Base-by-base conservation (phyloP, 2,888 invertebrate species). In the Chydorus sphaericus region DNA sequence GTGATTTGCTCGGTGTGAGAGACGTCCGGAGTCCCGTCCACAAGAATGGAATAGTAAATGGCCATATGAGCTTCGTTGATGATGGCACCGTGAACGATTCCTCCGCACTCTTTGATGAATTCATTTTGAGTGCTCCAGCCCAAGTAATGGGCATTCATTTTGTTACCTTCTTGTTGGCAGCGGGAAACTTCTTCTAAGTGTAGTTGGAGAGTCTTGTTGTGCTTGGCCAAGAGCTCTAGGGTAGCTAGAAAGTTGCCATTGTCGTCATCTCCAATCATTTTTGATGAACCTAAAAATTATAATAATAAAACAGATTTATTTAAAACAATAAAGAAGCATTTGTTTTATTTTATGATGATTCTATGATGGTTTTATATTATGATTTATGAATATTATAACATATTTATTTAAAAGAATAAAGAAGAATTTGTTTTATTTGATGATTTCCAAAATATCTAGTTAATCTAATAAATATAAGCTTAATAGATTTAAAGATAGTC, bases 21-120 rank as follows among this genome's bases (percentile, higher is more conserved):
- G 6, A 39, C n/a, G 55, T 60, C 60, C 29, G 58, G 59, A 10
- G 59, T 60, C 14, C 60, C 57, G 50, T 59, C 58, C 3, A 60
- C 53, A 30, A 56, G 54, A 18, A 60, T 57, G 16, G 59, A 58
- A 37, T 33, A 60, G 53, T 53, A 61, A 38, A 58, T 57, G 11
- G 56, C n/a, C n/a, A n/a, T n/a, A n/a, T n/a, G n/a, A n/a, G n/a
- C n/a, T n/a, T n/a, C n/a, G n/a, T n/a, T 44, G 23, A 55, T 18
- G 48, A 55, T 48, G 29, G 55, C 44, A n/a, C 48, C 29, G 26
- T 29, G 38, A 20, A 54, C 54, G 23, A 16, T 31, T 28, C n/a
- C 16, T 18, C 39, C 55, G 36, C 55, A 55, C n/a, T 23, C 36
- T 33, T 51, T 20, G 7, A 51, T 30, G 18, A 51, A 51, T 23